A percentile compares a stretch with the other conserved stretches of the same genome.
These are phyloP conservation scores for Mystacides longicornis DNA, from an alignment of 2,888 invertebrate genomes.

Conservation along the genomic window DNA sequence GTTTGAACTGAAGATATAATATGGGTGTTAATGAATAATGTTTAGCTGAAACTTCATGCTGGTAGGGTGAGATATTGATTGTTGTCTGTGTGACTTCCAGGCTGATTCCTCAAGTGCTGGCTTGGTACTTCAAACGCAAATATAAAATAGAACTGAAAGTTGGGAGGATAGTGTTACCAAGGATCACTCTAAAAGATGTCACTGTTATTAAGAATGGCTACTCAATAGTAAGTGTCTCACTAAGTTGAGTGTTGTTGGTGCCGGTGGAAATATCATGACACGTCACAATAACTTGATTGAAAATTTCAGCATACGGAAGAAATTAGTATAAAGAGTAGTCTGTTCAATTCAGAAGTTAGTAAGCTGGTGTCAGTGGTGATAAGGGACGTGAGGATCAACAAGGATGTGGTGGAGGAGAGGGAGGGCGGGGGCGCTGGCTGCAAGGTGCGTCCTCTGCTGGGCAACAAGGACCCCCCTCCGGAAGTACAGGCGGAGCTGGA, in stretches of 20 bases:
- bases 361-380: slow-evolving; percentile 78
- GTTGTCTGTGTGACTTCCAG: too few species aligned
- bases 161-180: slow-evolving; percentile 74
- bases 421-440: slow-evolving; percentile 34
- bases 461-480: slow-evolving; percentile 39
- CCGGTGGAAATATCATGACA: too few species aligned
- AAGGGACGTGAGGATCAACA: slow-evolving; percentile 71
- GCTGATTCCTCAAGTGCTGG: slow-evolving; percentile 67
- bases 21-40: too few species aligned
- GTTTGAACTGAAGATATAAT: too few species aligned
- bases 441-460: slow-evolving; percentile 43
- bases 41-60: too few species aligned
- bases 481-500: neutral
- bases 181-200: slow-evolving; percentile 72
- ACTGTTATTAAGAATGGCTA: slow-evolving; percentile 73
- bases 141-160: slow-evolving; percentile 73
- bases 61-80: too few species aligned
- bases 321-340: slow-evolving; percentile 77
- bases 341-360: slow-evolving; percentile 81
- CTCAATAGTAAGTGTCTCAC: slow-evolving; percentile 54
- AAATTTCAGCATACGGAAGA: slow-evolving; percentile 68
- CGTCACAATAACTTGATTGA: neutral
- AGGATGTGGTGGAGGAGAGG: slow-evolving; percentile 54
- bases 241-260: too few species aligned
- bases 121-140: slow-evolving; percentile 74